These are phyloP conservation scores for Chrysocyon brachyurus DNA, from an alignment of 2,797 vertebrate genomes.

Conservation along the genomic window DNA sequence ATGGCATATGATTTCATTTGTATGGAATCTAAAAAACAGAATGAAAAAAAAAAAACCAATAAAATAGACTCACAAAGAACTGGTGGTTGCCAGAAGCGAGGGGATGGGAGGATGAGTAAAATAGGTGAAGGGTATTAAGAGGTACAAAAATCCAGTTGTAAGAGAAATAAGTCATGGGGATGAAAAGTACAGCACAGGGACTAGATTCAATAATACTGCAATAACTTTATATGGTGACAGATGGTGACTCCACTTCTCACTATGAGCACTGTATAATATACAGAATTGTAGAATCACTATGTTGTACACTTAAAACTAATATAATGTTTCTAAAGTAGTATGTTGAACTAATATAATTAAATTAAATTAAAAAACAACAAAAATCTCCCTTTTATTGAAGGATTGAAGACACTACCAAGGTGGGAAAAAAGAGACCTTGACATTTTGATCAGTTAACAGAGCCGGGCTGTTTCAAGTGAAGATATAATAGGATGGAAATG, in stretches of 20 bases:
- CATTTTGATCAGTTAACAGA: background rate
- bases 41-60: background rate
- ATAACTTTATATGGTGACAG: background rate
- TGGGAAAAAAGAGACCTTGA: background rate
- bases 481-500: background rate
- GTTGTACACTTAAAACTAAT: background rate
- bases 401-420: background rate
- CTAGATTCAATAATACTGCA: background rate
- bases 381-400: background rate
- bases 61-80: background rate
- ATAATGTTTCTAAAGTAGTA: background rate
- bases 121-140: background rate
- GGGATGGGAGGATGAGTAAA: background rate
- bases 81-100: background rate
- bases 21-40: background rate
- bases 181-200: background rate
- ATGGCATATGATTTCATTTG: background rate
- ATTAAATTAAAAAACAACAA: background rate
- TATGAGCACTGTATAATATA: background rate
- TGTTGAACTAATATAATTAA: background rate
- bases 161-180: background rate
- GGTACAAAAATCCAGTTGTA: background rate
- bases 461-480: background rate
- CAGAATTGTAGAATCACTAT: background rate
- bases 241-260: background rate